Evolutionary conservation across 2,797 vertebrate species (phyloP).

Genomic region (Tachyglossus aculeatus): DNA sequence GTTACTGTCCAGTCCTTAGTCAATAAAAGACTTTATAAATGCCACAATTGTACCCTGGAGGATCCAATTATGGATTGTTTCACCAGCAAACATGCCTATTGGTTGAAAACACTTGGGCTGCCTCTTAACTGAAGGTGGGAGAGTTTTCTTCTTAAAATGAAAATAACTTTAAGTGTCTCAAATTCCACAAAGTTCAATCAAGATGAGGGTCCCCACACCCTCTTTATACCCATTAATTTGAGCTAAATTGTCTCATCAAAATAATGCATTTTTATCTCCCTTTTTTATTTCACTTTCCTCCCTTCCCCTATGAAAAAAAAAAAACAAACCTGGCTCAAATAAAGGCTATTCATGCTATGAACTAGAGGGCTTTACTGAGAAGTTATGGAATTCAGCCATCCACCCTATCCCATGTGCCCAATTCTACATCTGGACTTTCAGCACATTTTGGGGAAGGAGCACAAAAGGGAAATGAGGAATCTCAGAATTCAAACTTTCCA

Average conservation of each 20-base stretch:
- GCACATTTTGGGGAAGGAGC: constrained; percentile 41
- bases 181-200: constrained; percentile 26
- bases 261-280: neutral
- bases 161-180: constrained; percentile 33
- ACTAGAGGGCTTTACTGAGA: constrained; percentile 39
- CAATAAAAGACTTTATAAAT: constrained; percentile 91
- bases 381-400: constrained; percentile 39
- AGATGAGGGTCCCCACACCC: neutral
- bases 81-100: constrained; percentile 77
- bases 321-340: constrained; percentile 36
- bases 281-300: constrained; percentile 34
- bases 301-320: constrained; percentile 39
- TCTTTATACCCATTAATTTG: neutral
- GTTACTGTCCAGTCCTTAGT: constrained; percentile 81
- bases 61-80: constrained; percentile 68
- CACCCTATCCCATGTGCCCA: constrained; percentile 24
- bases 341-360: constrained; percentile 24
- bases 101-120: constrained; percentile 54
- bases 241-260: neutral
- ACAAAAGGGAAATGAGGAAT: no score
- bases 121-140: constrained; percentile 57
- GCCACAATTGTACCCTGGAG: constrained; percentile 82
- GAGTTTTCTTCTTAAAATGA: constrained; percentile 23
- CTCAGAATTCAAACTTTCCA: no score
- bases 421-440: constrained; percentile 48